Conservation (phyloP, 2,888 invertebrate genomes). For the Thereva nobilitata region DNA sequence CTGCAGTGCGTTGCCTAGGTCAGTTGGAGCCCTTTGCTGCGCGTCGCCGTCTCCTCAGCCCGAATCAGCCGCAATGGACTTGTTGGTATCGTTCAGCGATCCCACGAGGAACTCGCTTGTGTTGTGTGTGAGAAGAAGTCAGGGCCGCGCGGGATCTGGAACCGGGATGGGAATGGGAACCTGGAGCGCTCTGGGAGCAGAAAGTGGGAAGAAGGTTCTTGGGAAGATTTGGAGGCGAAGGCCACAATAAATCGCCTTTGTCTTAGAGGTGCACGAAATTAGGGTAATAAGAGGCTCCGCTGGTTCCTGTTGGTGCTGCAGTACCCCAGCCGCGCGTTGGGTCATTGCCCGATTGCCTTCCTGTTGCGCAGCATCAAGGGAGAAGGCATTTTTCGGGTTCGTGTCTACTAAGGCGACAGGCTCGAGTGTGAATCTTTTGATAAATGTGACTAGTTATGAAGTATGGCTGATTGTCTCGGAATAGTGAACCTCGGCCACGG, state of each 20-base stretch:
- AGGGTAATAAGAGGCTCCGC: not conserved
- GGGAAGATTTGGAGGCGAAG: too few relatives aligned
- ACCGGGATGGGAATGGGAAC: too few relatives aligned
- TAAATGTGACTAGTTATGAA: constrained; percentile 8
- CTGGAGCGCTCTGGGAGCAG: too few relatives aligned
- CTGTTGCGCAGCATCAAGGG: constrained; percentile 11
- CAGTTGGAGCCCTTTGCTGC: not conserved
- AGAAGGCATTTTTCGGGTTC: constrained; percentile 11
- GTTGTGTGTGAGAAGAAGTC: too few relatives aligned
- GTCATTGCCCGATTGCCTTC: constrained; percentile 21
- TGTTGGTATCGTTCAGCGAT: too few relatives aligned
- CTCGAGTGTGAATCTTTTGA: constrained; percentile 15
- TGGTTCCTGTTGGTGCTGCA: not conserved
- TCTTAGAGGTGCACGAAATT: not conserved
- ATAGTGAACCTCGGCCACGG: too few relatives aligned
- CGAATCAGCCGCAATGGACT: too few relatives aligned
- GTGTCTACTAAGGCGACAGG: constrained; percentile 10
- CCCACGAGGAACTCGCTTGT: too few relatives aligned
- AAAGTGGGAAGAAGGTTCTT: too few relatives aligned
- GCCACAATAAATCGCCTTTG: too few relatives aligned
- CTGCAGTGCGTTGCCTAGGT: constrained; percentile 3
- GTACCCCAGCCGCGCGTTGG: not conserved
- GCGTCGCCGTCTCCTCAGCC: not conserved
- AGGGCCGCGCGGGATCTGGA: too few relatives aligned
- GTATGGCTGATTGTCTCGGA: constrained; percentile 3